These are phyloP conservation scores for Chiropotes sagulatus DNA, from an alignment of 2,797 vertebrate genomes.

Conservation along the genomic window DNA sequence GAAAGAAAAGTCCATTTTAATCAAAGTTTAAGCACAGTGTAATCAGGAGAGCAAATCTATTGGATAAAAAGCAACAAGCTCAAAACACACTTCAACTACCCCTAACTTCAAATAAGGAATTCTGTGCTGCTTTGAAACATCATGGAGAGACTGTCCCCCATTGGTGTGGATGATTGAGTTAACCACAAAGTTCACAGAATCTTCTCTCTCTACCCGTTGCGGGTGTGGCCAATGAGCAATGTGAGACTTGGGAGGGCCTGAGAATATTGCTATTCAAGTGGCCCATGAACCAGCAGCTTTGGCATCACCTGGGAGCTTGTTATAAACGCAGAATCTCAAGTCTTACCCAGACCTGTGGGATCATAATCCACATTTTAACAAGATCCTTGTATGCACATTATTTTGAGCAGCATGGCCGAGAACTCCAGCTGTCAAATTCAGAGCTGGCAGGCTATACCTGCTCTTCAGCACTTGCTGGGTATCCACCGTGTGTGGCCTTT, in stretches of 20 bases:
- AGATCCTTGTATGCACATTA: not conserved
- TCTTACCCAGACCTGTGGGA: not conserved
- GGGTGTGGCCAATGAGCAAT: not conserved
- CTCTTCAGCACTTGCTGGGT: no score
- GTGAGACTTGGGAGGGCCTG: not conserved
- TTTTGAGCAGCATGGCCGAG: not conserved
- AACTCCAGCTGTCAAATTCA: not conserved
- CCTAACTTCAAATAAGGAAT: not conserved
- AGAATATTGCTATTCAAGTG: not conserved
- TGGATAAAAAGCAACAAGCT: not conserved
- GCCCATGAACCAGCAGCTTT: not conserved
- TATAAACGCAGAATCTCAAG: not conserved
- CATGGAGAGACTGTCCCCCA: not conserved
- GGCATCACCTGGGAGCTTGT: not conserved
- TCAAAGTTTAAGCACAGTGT: not conserved
- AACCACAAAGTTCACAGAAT: not conserved
- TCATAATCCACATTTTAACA: not conserved
- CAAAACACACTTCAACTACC: not conserved
- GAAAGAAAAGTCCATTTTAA: not conserved
- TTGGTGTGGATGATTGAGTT: not conserved
- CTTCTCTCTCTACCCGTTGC: not conserved
- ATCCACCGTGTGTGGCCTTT: rapidly evolving
- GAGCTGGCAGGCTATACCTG: not conserved
- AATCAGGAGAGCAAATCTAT: not conserved
- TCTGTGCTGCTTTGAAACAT: not conserved